Base-by-base conservation (phyloP, 30 jellyfish, hydroid and myxozoan species). In the Phacellophora camtschatica region DNA sequence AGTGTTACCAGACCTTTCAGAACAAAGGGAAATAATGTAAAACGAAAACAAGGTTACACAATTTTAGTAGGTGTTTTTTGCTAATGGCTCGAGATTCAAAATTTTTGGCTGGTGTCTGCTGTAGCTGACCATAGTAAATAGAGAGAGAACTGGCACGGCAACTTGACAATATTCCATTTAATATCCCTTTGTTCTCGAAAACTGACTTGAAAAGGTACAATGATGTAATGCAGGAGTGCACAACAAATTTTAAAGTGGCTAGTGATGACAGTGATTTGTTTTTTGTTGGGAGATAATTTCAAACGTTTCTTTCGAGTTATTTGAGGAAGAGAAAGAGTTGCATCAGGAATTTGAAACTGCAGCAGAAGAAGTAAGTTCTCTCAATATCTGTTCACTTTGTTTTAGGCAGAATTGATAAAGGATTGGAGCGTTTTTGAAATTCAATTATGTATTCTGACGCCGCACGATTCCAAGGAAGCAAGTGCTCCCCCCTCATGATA, bases 331-430 rank as follows among this genome's bases (percentile, higher is more conserved):
- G 15, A 42, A 59, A 6, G 30, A 32, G 8, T 25, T 59, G 11
- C 46, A 59, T 15, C 46, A 25, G 20, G 46, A 25, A 59, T 59
- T 6, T 59, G 74, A 59, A 30, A 9, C 41, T 23, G 74, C 30
- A 32, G 74, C 56, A 32, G 57, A 59, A 59, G 74, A 23, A 5
- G 76, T 32, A 1, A 43, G 82, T 3, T 42, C 86, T 20, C 16
- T 48, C 64, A 85, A 63, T 84, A 88, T 75, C 13, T 16, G n/a
- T 41, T 45, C 72, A 58, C 34, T 85, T 85, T 16, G 27, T 24
- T 42, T 84, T 85, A 32, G 55, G 31, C 5, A 64, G 32, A 19
- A 41, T 5, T 5, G 76, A 37, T 25, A 27, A 84, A 15, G 95
- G 84, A 24, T 57, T 49, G 32, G 56, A 77, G 29, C 41, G 36